These are phyloP conservation scores for Agonopterix subpropinquella DNA, from an alignment of 2,888 invertebrate genomes.

Conservation along the genomic window DNA sequence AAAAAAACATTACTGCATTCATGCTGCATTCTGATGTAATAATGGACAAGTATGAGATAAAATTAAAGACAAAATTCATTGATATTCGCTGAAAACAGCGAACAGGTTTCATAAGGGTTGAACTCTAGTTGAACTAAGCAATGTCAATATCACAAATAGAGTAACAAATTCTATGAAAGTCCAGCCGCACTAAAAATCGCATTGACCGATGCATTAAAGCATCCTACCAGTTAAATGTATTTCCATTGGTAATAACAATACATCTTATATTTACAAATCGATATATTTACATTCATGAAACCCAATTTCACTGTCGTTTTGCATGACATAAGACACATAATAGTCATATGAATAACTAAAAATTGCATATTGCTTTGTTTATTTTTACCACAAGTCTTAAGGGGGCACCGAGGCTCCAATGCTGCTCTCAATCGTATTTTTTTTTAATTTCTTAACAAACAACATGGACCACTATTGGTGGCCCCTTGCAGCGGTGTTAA, in stretches of 20 bases:
- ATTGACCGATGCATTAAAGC: constrained; percentile 48
- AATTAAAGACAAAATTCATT: no score
- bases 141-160: no score
- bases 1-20: no score
- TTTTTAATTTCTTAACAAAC: no score
- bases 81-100: no score
- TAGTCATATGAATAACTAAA: constrained; percentile 5
- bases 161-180: constrained; percentile 2
- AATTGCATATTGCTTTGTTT: constrained; percentile 29
- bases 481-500: no score
- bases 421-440: no score
- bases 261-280: constrained; percentile 34
- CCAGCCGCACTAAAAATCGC: constrained; percentile 38
- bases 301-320: constrained; percentile 41
- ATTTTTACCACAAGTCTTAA: constrained; percentile 16
- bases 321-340: constrained; percentile 23
- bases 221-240: constrained; percentile 39
- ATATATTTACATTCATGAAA: constrained; percentile 35
- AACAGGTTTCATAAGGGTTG: no score
- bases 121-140: no score
- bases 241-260: constrained; percentile 56
- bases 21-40: no score
- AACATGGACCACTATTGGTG: no score
- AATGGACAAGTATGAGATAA: no score
- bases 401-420: not conserved